Conservation (phyloP, 2,113 vertebrate species). For the Eidolon helvum region DNA sequence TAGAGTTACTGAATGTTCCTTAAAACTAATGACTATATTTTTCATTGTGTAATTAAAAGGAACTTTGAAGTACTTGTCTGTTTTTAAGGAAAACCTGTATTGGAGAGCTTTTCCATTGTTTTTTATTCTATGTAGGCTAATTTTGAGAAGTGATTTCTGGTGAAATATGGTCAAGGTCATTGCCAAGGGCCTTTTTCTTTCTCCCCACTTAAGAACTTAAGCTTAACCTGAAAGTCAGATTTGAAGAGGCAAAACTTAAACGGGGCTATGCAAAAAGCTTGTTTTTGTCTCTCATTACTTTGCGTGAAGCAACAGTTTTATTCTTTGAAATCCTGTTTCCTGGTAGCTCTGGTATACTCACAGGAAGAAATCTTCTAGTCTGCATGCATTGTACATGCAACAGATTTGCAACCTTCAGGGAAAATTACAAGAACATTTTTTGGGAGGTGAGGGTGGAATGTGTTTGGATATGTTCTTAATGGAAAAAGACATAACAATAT, state of each 20-base stretch:
- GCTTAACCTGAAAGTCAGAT: constrained; percentile 71
- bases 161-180: constrained; percentile 80
- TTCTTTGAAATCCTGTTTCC: constrained; percentile 28
- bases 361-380: not conserved
- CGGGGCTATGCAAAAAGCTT: constrained; percentile 46
- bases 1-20: constrained; percentile 53
- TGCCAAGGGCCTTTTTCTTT: constrained; percentile 76
- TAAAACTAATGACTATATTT: constrained; percentile 55
- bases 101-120: not conserved
- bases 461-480: not conserved
- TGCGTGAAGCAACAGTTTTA: constrained; percentile 74
- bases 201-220: constrained; percentile 65
- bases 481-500: not conserved
- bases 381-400: not conserved
- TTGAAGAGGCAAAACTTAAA: constrained; percentile 62
- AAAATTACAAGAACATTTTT: not conserved
- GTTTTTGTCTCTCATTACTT: constrained; percentile 42
- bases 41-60: constrained; percentile 41
- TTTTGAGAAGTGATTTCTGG: constrained; percentile 39
- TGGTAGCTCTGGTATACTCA: not conserved
- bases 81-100: constrained; percentile 46
- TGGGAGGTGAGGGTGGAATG: not conserved
- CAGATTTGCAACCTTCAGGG: not conserved
- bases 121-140: constrained; percentile 30
- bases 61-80: constrained; percentile 12